A percentile compares a stretch with the other conserved stretches of the same genome.
These are phyloP conservation scores for Hyla sarda DNA, from an alignment of 2,113 vertebrate species.

Conservation along the genomic window DNA sequence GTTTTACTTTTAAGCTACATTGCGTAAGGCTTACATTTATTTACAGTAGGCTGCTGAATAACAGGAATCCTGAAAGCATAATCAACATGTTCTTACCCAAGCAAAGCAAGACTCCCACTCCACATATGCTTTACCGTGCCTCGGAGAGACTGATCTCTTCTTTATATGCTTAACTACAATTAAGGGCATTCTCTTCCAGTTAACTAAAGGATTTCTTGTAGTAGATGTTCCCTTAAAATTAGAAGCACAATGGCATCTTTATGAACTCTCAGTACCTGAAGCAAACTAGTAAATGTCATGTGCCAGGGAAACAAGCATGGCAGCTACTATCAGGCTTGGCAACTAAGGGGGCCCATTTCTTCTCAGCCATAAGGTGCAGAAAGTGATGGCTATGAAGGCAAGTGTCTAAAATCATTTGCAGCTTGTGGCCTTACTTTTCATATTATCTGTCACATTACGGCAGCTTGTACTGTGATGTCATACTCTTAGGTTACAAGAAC, in stretches of 20 bases:
- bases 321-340: too few relatives aligned
- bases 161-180: neutral
- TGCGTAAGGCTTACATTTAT: neutral
- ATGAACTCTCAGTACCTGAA: too few relatives aligned
- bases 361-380: too few relatives aligned
- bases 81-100: neutral
- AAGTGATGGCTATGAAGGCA: too few relatives aligned
- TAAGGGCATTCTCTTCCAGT: neutral
- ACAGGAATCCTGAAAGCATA: neutral
- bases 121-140: slow-evolving; percentile 13
- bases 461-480: too few relatives aligned
- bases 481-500: too few relatives aligned
- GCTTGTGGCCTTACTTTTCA: too few relatives aligned
- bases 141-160: neutral
- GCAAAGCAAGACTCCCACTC: slow-evolving; percentile 14
- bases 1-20: neutral
- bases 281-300: too few relatives aligned
- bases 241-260: neutral
- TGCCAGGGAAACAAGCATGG: too few relatives aligned
- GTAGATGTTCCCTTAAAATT: neutral
- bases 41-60: neutral
- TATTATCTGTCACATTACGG: too few relatives aligned
- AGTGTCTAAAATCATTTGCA: too few relatives aligned
- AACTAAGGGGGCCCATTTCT: too few relatives aligned
- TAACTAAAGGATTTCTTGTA: neutral